phyloP scores from a whole-genome alignment of 2,888 invertebrate species.

The Pyrgus malvae region DNA sequence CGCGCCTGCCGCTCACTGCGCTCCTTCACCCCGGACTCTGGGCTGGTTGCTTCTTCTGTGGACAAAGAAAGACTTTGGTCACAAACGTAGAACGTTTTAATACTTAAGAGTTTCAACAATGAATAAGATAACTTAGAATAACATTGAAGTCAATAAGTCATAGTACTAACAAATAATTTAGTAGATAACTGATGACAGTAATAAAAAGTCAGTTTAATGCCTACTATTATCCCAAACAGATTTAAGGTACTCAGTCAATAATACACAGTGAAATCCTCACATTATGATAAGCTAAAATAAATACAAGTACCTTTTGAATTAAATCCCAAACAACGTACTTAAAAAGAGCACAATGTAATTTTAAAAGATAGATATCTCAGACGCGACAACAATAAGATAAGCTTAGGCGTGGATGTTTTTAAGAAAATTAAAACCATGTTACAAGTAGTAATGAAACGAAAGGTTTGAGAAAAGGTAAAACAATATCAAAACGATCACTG shows the following conservation, averaged over 20 bases:
- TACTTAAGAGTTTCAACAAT: too few species aligned
- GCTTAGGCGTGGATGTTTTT: constrained; percentile 5
- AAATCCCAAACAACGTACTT: constrained; percentile 3
- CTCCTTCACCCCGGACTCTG: constrained; percentile 82
- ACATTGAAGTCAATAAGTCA: too few species aligned
- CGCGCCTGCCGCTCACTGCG: constrained; percentile 70
- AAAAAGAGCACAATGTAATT: neutral
- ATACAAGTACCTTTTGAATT: too few species aligned
- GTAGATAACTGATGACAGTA: too few species aligned
- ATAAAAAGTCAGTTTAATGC: too few species aligned
- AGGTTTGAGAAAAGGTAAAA: constrained; percentile 16
- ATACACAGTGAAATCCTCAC: too few species aligned
- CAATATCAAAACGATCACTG: constrained; percentile 12
- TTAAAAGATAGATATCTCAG: neutral
- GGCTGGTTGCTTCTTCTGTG: constrained; percentile 83
- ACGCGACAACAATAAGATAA: constrained; percentile 3
- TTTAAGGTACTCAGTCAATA: too few species aligned
- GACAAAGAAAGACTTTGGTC: constrained; percentile 46
- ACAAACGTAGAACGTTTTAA: too few species aligned
- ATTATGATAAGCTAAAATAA: too few species aligned
- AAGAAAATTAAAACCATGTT: constrained; percentile 22
- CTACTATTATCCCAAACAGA: too few species aligned
- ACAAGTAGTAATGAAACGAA: constrained; percentile 20
- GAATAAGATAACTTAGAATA: too few species aligned
- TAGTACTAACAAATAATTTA: too few species aligned